phyloP scores from a whole-genome alignment of 2,797 vertebrate genomes.

The Philypnodon macrostomus region DNA sequence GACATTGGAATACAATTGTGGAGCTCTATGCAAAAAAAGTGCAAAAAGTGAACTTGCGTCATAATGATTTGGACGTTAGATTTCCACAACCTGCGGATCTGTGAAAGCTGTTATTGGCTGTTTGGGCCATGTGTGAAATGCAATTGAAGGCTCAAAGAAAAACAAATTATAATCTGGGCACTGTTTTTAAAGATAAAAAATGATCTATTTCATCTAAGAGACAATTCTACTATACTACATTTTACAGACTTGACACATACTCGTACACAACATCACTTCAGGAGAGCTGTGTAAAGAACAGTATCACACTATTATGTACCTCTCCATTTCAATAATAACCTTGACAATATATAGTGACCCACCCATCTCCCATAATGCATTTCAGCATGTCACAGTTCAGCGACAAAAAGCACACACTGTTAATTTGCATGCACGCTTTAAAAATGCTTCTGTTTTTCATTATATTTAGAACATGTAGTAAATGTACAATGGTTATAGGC shows the following conservation, averaged over 20 bases:
- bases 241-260: constrained; percentile 23
- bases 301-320: constrained; percentile 12
- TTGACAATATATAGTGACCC: constrained; percentile 44
- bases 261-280: constrained; percentile 54
- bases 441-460: constrained; percentile 64
- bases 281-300: constrained; percentile 25
- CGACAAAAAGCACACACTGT: constrained; percentile 58
- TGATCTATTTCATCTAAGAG: too few relatives aligned
- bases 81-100: too few relatives aligned
- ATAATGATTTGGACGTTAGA: too few relatives aligned
- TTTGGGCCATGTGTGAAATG: too few relatives aligned
- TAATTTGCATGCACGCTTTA: constrained; percentile 69
- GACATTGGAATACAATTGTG: too few relatives aligned
- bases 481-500: constrained; percentile 59
- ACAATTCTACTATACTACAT: constrained; percentile 1
- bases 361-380: constrained; percentile 62
- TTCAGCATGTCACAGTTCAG: constrained; percentile 48
- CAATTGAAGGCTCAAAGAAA: too few relatives aligned
- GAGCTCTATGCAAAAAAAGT: too few relatives aligned
- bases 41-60: too few relatives aligned
- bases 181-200: background rate
- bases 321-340: constrained; percentile 51
- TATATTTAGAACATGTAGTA: constrained; percentile 64
- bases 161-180: too few relatives aligned
- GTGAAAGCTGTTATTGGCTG: too few relatives aligned